Base-by-base conservation (phyloP, 2,113 vertebrate species). In the Neolamprologus hecqui region DNA sequence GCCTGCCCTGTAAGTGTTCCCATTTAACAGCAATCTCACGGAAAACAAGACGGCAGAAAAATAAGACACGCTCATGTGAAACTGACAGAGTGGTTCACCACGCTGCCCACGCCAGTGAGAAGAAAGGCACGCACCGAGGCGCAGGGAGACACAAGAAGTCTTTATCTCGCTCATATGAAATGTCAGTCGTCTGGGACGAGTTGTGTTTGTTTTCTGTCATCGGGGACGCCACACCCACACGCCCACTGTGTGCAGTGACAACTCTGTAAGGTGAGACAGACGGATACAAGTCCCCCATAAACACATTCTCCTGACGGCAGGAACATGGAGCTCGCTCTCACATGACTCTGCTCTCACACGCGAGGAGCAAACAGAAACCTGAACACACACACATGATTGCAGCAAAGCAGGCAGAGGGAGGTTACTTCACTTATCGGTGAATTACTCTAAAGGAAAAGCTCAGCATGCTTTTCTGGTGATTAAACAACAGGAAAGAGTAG, bases 201-300 rank as follows among this genome's bases (percentile, higher is more conserved):
- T 84, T 82, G 55, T 91, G 54, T 94, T 94, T 95, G 93, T 87
- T 89, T 93, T 92, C 90, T 84, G 84, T 92, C 83, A 26, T 51
- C 1, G 21, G 57, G 81, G 82, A 73, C 5, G 53, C 92, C 93
- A 86, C 92, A 47, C 92, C 92, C 89, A 77, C 86, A 53, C 4
- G 45, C 83, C 89, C 75, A 54, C 90, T 86, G 92, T 89, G 83
- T 87, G 84, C 84, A 63, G 81, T 84, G 91, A 90, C 94, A 93
- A 90, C 83, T 79, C 54, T 17, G 73, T 17, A n/a, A 87, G 85
- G 83, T 84, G 68, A 89, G 79, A 58, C 88, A 86, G 87, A 88
- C 70, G 58, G 84, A 89, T 51, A 81, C 68, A 37, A 89, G 63
- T 63, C 42, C 80, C 31, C 47, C 42, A n/a, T 87, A 91, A 93